These are phyloP conservation scores for Drosophila borborema DNA, from an alignment of 2,888 invertebrate genomes.

Conservation along the genomic window DNA sequence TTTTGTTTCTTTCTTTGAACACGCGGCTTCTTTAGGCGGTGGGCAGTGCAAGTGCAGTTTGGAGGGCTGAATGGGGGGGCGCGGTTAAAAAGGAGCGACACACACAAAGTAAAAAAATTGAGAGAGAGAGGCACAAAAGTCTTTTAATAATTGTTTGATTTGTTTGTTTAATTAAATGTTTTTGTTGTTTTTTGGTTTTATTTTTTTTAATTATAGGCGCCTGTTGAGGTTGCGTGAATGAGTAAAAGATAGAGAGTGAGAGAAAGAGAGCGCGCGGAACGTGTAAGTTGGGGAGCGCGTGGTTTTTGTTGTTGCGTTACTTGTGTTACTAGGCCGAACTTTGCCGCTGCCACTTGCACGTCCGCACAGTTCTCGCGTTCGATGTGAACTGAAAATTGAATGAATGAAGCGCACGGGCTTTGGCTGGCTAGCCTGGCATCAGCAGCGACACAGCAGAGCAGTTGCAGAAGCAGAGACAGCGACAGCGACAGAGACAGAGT, in stretches of 20 bases:
- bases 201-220: conserved; percentile 32
- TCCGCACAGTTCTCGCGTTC: conserved; percentile 85
- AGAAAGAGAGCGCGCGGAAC: conserved; percentile 46
- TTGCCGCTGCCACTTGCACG: conserved; percentile 72
- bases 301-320: conserved; percentile 40
- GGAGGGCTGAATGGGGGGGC: conserved; percentile 4
- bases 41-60: conserved; percentile 49
- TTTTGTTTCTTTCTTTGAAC: conserved; percentile 12
- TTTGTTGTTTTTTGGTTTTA: not conserved
- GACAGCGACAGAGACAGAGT: conserved; percentile 1
- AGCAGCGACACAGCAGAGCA: not conserved
- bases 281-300: conserved; percentile 56
- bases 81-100: conserved; percentile 9
- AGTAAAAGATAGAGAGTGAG: conserved; percentile 12
- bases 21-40: conserved; percentile 35
- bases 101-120: conserved; percentile 19
- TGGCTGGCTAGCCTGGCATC: conserved; percentile 24
- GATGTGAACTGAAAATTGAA: conserved; percentile 83
- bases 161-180: conserved; percentile 4
- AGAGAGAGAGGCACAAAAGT: conserved; percentile 38
- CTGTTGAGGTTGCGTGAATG: conserved; percentile 46
- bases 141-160: conserved; percentile 38
- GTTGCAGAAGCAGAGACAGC: conserved; percentile 9
- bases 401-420: conserved; percentile 63
- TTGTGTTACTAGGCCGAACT: conserved; percentile 57